Evolutionary conservation across 2,113 vertebrate species (phyloP).

Genomic region (Pitta sordida): DNA sequence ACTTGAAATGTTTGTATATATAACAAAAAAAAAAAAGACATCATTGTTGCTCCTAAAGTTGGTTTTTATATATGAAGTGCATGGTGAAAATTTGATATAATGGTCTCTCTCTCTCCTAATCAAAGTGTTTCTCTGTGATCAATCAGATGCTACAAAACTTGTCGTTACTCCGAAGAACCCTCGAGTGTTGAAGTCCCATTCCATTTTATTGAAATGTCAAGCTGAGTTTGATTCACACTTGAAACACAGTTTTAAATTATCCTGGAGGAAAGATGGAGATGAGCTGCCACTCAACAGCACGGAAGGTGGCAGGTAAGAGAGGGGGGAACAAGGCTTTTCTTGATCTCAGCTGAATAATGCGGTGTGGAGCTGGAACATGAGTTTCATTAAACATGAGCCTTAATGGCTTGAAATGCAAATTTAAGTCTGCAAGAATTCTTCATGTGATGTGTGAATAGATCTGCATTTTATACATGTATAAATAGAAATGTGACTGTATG

Average conservation of each 20-base stretch:
- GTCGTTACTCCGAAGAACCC: constrained; percentile 76
- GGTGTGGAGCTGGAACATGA: not conserved
- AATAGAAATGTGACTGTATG: not conserved
- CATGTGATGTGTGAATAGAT: accelerated
- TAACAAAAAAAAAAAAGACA: not conserved
- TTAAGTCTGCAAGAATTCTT: not conserved
- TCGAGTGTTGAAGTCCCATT: constrained; percentile 77
- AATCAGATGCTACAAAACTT: constrained; percentile 87
- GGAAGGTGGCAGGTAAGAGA: constrained; percentile 76
- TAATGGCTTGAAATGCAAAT: constrained; percentile 42
- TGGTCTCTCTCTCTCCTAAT: constrained; percentile 6
- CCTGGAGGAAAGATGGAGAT: constrained; percentile 86
- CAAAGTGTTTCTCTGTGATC: constrained; percentile 5
- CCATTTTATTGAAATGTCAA: constrained; percentile 82
- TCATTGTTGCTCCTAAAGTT: not conserved
- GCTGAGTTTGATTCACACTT: constrained; percentile 84
- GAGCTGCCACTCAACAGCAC: constrained; percentile 79
- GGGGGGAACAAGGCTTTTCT: not conserved
- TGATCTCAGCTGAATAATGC: not conserved
- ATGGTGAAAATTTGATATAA: not conserved
- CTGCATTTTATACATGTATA: not conserved
- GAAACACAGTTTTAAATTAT: constrained; percentile 81
- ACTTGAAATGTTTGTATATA: not conserved
- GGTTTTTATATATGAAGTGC: not conserved
- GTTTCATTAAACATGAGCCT: not conserved